Base-by-base conservation (phyloP, 2,113 vertebrate species). In the Nibea coibor region DNA sequence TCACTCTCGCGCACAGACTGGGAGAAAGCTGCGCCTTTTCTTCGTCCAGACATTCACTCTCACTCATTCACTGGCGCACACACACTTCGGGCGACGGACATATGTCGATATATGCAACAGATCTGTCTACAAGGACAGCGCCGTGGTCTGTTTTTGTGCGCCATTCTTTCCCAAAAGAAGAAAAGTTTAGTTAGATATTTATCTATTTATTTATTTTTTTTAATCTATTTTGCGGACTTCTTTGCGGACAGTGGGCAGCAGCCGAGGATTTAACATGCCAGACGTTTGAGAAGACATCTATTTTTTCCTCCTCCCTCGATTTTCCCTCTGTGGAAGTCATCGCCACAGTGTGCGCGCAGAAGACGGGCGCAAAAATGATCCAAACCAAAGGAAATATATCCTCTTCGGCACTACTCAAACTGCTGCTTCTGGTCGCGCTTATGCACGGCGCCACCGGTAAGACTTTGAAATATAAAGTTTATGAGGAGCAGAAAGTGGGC, bases 401-500 rank as follows among this genome's bases (percentile, higher is more conserved):
- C 62, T 88, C 22, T 62, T 91, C n/a, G 2, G 87, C 42, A 78
- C 91, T 94, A 56, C 47, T 89, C 19, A 69, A 75, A 80, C 78
- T 93, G 1, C 63, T 96, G 82, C 85, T 97, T 57, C 6, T 92
- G 64, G 2, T 92, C 31, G n/a, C 92, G 71, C 77, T 94, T 43
- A 47, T 85, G 81, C 92, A 84, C 50, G 65, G 68, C 48, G 93
- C 78, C 19, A 70, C 89, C 70, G 94, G 95, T 57, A 98, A 96
- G 93, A 98, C 97, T 91, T 83, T 99, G 83, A 97, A 96, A 92
- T 99, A 99, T 86, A 95, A 96, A 94, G 97, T 99, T 91, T 97
- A 97, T 39, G 98, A 99, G 94, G 98, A 99, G 91, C 97, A 99
- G 93, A 95, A 94, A 89, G 95, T 97, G 20, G 98, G 97, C 6